These are phyloP conservation scores for Passerina amoena DNA, from an alignment of 2,113 vertebrate species.

Conservation along the genomic window DNA sequence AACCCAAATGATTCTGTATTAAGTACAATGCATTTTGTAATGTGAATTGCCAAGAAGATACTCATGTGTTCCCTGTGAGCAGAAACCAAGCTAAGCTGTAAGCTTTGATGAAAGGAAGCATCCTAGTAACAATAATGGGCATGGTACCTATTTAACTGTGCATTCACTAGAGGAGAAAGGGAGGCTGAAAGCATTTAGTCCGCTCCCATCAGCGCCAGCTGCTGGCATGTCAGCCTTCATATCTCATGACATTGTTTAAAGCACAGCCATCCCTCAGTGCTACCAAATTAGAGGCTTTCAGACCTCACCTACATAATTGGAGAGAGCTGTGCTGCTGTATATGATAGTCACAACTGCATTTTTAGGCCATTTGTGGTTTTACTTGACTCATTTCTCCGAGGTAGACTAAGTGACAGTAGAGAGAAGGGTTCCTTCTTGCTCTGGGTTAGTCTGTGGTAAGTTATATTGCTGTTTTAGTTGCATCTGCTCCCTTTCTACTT, in stretches of 20 bases:
- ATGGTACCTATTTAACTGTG: background rate
- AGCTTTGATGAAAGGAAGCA: background rate
- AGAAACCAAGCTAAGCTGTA: background rate
- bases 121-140: background rate
- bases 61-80: background rate
- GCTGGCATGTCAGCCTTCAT: background rate
- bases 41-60: background rate
- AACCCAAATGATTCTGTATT: background rate
- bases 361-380: background rate
- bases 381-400: background rate
- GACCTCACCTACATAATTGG: background rate
- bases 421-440: background rate
- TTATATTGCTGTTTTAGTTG: background rate
- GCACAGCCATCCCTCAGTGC: background rate
- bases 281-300: background rate
- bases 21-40: background rate
- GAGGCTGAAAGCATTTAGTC: background rate
- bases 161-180: background rate
- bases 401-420: background rate
- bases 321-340: background rate
- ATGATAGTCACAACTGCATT: background rate
- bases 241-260: background rate
- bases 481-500: background rate
- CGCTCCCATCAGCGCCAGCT: background rate
- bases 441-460: background rate